Conservation (phyloP, 2,797 vertebrate genomes). For the Lerista edwardsae region DNA sequence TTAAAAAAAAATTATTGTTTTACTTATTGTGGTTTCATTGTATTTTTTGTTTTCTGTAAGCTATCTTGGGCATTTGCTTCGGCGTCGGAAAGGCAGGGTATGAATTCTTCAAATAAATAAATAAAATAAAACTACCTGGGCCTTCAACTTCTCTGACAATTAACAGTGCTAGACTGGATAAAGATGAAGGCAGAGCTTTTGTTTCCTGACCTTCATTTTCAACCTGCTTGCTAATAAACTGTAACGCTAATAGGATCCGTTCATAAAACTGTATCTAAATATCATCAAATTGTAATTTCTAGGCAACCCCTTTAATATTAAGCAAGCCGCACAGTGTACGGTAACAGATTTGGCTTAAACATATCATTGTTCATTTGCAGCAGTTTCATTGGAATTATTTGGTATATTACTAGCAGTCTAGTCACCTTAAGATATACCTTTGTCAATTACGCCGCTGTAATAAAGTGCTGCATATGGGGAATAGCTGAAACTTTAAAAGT, state of each 20-base stretch:
- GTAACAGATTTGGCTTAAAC: constrained; percentile 40
- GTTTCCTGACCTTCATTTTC: background rate
- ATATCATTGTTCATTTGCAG: constrained; percentile 32
- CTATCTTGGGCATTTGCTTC: too few species aligned
- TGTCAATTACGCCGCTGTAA: constrained; percentile 14
- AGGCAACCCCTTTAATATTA: background rate
- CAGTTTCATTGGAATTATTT: constrained; percentile 36
- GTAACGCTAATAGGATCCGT: background rate
- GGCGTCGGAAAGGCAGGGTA: too few species aligned
- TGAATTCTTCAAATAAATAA: too few species aligned
- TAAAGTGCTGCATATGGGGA: constrained; percentile 19
- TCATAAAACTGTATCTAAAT: background rate
- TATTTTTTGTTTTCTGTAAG: too few species aligned
- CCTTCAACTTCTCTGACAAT: too few species aligned
- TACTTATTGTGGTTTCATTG: too few species aligned
- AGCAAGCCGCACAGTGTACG: constrained; percentile 28
- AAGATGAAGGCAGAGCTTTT: background rate
- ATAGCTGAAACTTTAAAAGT: background rate
- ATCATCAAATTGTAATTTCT: constrained; percentile 16
- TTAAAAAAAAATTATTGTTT: too few species aligned
- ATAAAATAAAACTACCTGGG: too few species aligned
- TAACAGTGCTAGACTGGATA: background rate
- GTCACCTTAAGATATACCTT: constrained; percentile 39
- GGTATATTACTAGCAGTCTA: constrained; percentile 20
- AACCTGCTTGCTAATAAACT: background rate